Conservation (phyloP, 2,113 vertebrate genomes). For the Vireo altiloquus region DNA sequence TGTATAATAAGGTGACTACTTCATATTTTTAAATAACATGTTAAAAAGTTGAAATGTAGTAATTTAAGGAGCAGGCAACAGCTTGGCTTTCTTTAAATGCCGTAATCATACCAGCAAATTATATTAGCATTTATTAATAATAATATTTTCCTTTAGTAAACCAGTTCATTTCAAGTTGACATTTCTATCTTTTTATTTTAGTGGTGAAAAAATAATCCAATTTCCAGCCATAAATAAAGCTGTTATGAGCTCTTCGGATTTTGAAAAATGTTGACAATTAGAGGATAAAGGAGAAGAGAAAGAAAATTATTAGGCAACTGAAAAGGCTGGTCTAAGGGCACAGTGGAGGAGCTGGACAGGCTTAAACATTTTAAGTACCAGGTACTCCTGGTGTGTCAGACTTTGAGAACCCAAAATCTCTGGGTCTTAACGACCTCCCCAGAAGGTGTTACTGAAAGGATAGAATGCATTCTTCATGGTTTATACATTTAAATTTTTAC, state of each 20-base stretch:
- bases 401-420: background rate
- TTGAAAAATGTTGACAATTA: background rate
- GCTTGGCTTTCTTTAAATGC: background rate
- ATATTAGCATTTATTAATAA: background rate
- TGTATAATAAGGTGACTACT: slow-evolving; percentile 9
- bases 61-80: background rate
- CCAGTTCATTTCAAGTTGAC: background rate
- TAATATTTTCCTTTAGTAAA: background rate
- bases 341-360: background rate
- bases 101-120: background rate
- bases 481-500: background rate
- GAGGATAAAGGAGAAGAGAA: background rate
- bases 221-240: background rate
- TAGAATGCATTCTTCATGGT: background rate
- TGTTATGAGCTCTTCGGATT: background rate
- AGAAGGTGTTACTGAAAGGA: background rate
- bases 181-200: background rate
- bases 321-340: background rate
- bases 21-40: background rate
- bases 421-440: background rate
- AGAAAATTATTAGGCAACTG: background rate
- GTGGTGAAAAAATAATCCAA: background rate
- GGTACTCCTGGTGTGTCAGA: background rate
- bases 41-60: background rate
- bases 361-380: background rate